Base-by-base conservation (phyloP, 2,888 invertebrate genomes). In the Ophonus ardosiacus region DNA sequence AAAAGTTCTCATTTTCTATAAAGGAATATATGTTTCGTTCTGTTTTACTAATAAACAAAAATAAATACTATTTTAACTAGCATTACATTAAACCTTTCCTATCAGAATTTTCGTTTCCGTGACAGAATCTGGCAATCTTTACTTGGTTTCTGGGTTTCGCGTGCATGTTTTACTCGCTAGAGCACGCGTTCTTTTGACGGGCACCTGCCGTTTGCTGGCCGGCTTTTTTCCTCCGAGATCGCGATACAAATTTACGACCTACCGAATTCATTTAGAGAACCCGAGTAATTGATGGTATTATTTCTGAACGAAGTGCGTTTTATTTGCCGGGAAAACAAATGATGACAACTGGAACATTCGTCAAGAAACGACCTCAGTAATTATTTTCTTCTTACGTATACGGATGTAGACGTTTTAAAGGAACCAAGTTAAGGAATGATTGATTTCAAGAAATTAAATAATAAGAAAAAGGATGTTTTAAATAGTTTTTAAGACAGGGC, bases 231-330 rank as follows among this genome's bases (percentile, higher is more conserved):
- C 57, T 21, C 31, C 51, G 31, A 43, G 38, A 80, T 31, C 83
- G 59, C 56, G 56, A 84, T 84, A 84, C 84, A 79, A 85, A 85
- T 85, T 85, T 85, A 85, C 80, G 85, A 85, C 56, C 85, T 68
- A 59, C 68, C 79, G 85, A 65, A 85, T 80, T 85, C 85, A 85
- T 85, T 85, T 85, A 85, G 85, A 61, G 24, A 51, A 61, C 80
- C 7, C 80, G 18, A 18, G 85, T 85, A 85, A 85, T 85, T 85
- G 85, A 85, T 85, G 85, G 68, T 80, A 85, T 85, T 85, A 85
- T 80, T 56, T 85, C 56, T 61, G 71, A 5, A 40, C 71, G 71
- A 74, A 74, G 71, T 63, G 84, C 65, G 65, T 59, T 84, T 84
- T 84, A 84, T 84, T 68, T 84, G 84, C 61, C 21, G 56, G 43